Evolutionary conservation across 92 coral and sea anemone species (phyloP), one percentile per base, ranked within the genome.

Genomic region (Desmophyllum pertusum): DNA sequence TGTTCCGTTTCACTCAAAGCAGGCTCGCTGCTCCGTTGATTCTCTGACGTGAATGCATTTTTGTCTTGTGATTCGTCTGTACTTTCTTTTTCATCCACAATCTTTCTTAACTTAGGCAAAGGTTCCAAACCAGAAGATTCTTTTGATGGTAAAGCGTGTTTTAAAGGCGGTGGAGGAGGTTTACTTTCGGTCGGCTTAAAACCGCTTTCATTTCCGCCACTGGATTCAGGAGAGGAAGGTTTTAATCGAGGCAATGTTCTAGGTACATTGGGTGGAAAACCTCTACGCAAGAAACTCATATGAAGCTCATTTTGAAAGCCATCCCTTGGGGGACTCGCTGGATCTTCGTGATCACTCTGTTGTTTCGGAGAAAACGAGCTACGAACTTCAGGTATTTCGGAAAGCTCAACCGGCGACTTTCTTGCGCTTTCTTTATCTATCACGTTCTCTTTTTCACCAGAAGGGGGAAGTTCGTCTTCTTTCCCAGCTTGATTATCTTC

Each of bases 201-300:
- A 18, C 78, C 89, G 15, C 79, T 42, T 10, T 73, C 89, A 14
- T 65, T 81, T 52, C 45, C 85, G 21, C 78, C 63, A 27, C 53
- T 72, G 41, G 75, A 76, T n/a, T 89, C 95, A 39, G 92, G 76
- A 10, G 90, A 68, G 23, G 98, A 83, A n/a, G 98, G 95, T 66
- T 92, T 94, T 33, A 94, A 87, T 62, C 93, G 93, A 5, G 98
- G 98, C 65, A 94, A 91, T 31, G 93, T 82, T 18, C 90, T 89
- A 6, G 95, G 98, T n/a, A 92, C 98, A 31, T 89, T 94, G 3
- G 95, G 78, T 27, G 95, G 98, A 63, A 92, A 94, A 42, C 95
- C 80, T 75, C 94, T 86, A 36, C 95, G 88, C 41, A 94, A 77
- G 75, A 94, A 94, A 59, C 98, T 92, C 50, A 86, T 75, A 79